Conservation (phyloP, 2,888 invertebrate genomes). For the Malthinus flaveolus region DNA sequence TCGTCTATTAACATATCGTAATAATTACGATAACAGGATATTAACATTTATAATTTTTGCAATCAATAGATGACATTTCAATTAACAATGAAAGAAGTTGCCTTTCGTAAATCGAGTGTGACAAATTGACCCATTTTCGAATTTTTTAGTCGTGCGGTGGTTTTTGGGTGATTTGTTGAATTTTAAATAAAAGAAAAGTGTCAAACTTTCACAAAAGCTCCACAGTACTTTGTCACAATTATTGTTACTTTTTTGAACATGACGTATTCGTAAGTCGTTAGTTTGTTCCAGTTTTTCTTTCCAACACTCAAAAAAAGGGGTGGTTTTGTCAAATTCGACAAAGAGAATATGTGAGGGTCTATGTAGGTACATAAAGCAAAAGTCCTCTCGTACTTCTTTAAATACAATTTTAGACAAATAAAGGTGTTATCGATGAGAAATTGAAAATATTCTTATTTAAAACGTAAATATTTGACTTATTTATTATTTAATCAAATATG, state of each 20-base stretch:
- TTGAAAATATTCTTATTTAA: slow-evolving; percentile 3
- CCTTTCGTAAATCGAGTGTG: no score
- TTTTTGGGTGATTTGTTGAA: no score
- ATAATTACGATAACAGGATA: no score
- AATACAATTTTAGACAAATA: slow-evolving; percentile 8
- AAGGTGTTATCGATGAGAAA: slow-evolving; percentile 12
- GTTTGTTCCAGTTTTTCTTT: slow-evolving; percentile 15
- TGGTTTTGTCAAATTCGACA: not conserved
- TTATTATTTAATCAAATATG: not conserved
- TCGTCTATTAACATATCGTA: no score
- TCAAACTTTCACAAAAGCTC: no score
- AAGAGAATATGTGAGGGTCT: not conserved
- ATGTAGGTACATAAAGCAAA: not conserved
- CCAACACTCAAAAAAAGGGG: not conserved
- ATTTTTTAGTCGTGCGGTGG: no score
- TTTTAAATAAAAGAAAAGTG: no score
- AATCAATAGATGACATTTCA: no score
- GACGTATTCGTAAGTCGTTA: slow-evolving; percentile 23
- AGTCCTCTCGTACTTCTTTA: not conserved
- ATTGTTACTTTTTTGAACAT: slow-evolving; percentile 5
- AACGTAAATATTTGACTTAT: slow-evolving; percentile 18
- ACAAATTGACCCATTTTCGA: no score
- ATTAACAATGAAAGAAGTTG: no score
- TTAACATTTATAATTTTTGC: no score
- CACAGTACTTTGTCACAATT: not conserved